phyloP scores from a whole-genome alignment of 2,888 invertebrate species.

The Aphodius sticticus region DNA sequence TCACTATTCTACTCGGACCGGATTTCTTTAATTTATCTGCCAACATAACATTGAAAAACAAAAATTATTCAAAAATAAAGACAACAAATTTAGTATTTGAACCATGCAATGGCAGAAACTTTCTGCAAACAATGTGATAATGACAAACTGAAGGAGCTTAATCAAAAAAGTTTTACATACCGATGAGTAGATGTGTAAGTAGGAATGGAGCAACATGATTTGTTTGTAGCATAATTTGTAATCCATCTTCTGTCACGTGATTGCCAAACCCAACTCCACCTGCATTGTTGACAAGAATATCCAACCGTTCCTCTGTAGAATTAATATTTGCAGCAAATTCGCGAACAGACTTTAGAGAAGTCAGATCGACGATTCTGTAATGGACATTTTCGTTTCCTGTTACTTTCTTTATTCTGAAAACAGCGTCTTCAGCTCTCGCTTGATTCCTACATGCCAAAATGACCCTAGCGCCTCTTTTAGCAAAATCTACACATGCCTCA shows the following conservation, averaged over 20 bases:
- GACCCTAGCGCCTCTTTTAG: constrained; percentile 62
- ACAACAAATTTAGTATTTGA: no score
- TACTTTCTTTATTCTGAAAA: constrained; percentile 46
- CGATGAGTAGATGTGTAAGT: constrained; percentile 70
- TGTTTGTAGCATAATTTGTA: constrained; percentile 64
- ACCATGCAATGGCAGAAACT: no score
- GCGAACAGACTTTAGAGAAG: constrained; percentile 65
- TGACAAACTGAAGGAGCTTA: no score
- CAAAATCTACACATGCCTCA: constrained; percentile 57
- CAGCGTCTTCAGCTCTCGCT: constrained; percentile 36
- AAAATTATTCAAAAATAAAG: no score
- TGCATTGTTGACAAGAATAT: constrained; percentile 72
- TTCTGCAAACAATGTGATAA: no score
- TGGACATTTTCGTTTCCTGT: constrained; percentile 54
- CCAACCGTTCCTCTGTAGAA: constrained; percentile 63
- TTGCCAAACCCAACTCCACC: constrained; percentile 62
- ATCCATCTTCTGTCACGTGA: constrained; percentile 66
- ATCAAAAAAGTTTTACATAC: constrained; percentile 45
- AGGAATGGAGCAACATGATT: constrained; percentile 57
- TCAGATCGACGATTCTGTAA: constrained; percentile 62
- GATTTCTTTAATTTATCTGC: constrained; percentile 61
- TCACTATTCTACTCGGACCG: constrained; percentile 48
- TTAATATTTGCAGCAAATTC: constrained; percentile 68
- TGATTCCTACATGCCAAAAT: constrained; percentile 63
- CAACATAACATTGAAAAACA: not conserved